These are phyloP conservation scores for Pemphigus obesinymphae DNA, from an alignment of 1,140 invertebrate species.

Conservation along the genomic window DNA sequence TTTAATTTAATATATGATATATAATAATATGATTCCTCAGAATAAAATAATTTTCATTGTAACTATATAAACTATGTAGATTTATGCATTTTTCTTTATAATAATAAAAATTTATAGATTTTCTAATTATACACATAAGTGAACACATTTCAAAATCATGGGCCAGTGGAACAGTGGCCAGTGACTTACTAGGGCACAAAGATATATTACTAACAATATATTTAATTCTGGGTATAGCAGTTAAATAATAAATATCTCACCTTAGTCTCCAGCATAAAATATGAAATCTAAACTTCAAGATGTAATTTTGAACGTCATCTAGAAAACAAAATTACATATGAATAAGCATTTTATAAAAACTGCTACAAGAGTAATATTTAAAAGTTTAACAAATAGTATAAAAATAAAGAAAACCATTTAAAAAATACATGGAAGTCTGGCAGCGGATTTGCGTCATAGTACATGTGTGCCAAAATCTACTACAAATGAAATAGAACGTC, in stretches of 20 bases:
- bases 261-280: not conserved
- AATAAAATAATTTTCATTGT: not conserved
- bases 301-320: not conserved
- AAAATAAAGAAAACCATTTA: constrained; percentile 28
- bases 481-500: constrained; percentile 30
- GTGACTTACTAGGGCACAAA: not conserved
- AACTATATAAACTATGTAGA: not conserved
- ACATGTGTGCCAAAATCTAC: constrained; percentile 23
- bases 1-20: not conserved
- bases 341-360: not conserved
- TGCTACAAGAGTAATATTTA: constrained; percentile 7
- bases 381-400: constrained; percentile 27
- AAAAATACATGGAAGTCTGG: constrained; percentile 18
- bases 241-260: not conserved
- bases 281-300: not conserved
- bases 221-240: not conserved
- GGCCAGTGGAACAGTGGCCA: no score
- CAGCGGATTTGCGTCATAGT: constrained; percentile 23
- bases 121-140: not conserved
- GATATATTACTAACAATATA: not conserved
- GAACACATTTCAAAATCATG: not conserved
- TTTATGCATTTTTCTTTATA: no score
- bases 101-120: no score
- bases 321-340: not conserved
- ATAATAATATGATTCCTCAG: no score